phyloP scores from a whole-genome alignment of 2,797 vertebrate species.

The Melanotaenia maccullochi region DNA sequence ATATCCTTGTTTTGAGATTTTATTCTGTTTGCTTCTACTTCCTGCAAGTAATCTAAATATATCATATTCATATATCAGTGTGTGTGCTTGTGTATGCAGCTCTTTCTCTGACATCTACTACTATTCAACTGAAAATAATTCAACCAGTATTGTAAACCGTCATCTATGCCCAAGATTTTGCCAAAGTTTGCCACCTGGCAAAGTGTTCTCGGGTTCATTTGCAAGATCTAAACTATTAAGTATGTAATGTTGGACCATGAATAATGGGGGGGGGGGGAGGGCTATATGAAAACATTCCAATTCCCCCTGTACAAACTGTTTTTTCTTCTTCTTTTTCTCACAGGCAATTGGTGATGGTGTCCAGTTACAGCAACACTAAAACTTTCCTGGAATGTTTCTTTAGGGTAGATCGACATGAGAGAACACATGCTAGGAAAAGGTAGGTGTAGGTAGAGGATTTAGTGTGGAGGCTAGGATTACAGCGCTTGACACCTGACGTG shows the following conservation, averaged over 20 bases:
- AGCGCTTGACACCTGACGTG: conserved; percentile 49
- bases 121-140: neutral
- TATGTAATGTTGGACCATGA: conserved; percentile 39
- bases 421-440: conserved; percentile 72
- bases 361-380: conserved; percentile 61
- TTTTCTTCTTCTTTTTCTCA: conserved; percentile 22
- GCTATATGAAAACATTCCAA: conserved; percentile 21
- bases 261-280: conserved; percentile 4
- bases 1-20: neutral
- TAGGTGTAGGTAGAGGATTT: conserved; percentile 61
- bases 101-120: neutral
- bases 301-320: conserved; percentile 36
- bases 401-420: conserved; percentile 56
- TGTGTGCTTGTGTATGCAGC: neutral
- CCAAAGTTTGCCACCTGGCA: neutral
- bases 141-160: neutral
- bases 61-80: neutral
- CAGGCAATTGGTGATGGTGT: conserved; percentile 45
- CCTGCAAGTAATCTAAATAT: neutral
- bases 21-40: neutral
- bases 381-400: conserved; percentile 77
- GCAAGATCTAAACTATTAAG: conserved; percentile 46
- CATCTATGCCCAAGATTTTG: neutral
- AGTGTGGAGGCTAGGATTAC: conserved; percentile 53
- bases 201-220: conserved; percentile 32